phyloP scores from a whole-genome alignment of 2,113 vertebrate genomes.

The Polyodon spathula region DNA sequence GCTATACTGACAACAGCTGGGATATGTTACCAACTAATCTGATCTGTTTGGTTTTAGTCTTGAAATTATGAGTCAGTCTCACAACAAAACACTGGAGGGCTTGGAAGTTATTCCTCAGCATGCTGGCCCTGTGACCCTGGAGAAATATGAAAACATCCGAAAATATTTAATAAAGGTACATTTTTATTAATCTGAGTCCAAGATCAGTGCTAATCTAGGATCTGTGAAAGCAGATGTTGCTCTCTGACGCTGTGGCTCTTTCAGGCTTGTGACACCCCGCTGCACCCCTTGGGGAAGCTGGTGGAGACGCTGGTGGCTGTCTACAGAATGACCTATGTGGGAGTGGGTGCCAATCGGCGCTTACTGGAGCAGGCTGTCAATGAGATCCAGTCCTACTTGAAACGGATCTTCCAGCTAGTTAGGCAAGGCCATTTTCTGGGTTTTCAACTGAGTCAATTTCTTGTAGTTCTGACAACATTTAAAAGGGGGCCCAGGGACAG shows the following conservation, averaged over 20 bases:
- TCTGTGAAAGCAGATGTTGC: neutral
- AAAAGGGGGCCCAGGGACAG: too few species aligned
- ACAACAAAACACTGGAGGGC: constrained; percentile 80
- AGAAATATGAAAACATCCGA: constrained; percentile 76
- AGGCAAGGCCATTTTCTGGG: constrained; percentile 47
- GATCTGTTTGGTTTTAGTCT: constrained; percentile 33
- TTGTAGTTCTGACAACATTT: neutral
- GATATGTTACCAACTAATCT: too few species aligned
- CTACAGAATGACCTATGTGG: constrained; percentile 95
- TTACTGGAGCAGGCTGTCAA: constrained; percentile 84
- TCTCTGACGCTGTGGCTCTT: neutral
- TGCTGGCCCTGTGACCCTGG: constrained; percentile 70
- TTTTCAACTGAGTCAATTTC: neutral
- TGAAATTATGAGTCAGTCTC: constrained; percentile 71
- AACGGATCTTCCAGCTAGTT: constrained; percentile 82
- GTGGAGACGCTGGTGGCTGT: constrained; percentile 86
- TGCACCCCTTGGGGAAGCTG: constrained; percentile 84
- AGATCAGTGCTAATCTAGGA: too few species aligned
- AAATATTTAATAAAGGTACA: constrained; percentile 86
- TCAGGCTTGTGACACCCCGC: constrained; percentile 91
- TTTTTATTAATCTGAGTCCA: neutral
- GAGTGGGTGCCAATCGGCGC: constrained; percentile 88
- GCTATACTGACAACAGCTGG: too few species aligned
- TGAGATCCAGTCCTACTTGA: constrained; percentile 93
- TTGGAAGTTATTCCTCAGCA: constrained; percentile 87